A percentile compares a stretch with the other conserved stretches of the same genome.
Evolutionary conservation across 2,888 invertebrate species (phyloP).

Genomic region (Orchesella flavescens): DNA sequence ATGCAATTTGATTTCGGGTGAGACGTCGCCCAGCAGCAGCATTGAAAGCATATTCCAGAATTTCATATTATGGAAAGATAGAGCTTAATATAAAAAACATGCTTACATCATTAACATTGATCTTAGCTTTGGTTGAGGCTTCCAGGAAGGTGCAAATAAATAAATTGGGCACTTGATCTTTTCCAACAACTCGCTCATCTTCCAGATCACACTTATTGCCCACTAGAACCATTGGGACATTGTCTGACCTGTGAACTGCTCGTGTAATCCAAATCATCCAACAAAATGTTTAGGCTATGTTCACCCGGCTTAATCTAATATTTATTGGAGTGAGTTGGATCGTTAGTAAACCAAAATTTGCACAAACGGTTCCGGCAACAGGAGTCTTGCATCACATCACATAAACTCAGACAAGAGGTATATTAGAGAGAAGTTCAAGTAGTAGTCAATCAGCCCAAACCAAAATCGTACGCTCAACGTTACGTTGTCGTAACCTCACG

Average conservation of each 20-base stretch:
- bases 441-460: too few species aligned
- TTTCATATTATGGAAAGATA: background rate
- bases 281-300: too few species aligned
- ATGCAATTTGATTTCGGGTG: too few species aligned
- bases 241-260: conserved; percentile 99
- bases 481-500: background rate
- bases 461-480: background rate
- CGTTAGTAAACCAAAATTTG: background rate
- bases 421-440: too few species aligned
- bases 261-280: conserved; percentile 76
- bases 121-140: conserved; percentile 99
- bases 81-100: background rate
- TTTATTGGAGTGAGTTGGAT: too few species aligned
- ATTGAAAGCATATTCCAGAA: background rate
- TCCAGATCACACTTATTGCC: conserved; percentile 99
- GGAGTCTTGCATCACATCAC: conserved; percentile 8
- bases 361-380: conserved; percentile 90
- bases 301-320: too few species aligned
- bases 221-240: conserved; percentile 99
- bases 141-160: conserved; percentile 99
- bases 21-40: too few species aligned
- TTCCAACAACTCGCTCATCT: conserved; percentile 99
- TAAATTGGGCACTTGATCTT: conserved; percentile 97
- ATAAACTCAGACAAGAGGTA: background rate
- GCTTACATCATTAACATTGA: conserved; percentile 97